Percentiles rank a stretch among this genome's conserved stretches.
Conservation (phyloP, 2,113 vertebrate genomes). For the Piaya cayana region DNA sequence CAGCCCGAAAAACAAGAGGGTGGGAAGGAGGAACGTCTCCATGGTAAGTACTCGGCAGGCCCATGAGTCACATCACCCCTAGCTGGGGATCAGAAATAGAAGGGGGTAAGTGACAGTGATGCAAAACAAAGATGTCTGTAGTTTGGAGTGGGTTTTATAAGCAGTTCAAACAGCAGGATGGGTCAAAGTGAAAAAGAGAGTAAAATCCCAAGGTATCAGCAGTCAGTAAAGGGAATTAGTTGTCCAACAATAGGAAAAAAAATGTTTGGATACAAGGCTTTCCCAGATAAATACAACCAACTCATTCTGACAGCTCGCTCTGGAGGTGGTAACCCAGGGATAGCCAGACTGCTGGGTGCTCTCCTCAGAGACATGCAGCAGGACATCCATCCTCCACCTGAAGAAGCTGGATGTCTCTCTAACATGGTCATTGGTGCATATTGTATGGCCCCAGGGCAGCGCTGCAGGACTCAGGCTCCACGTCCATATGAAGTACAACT, state of each 20-base stretch:
- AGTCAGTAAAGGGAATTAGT: not conserved
- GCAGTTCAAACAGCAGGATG: not conserved
- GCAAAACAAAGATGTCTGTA: not conserved
- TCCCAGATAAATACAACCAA: not conserved
- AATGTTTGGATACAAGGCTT: not conserved
- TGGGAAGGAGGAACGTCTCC: not conserved
- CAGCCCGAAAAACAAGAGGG: not conserved
- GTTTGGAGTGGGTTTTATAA: not conserved
- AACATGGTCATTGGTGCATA: not conserved
- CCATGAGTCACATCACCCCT: not conserved
- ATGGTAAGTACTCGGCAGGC: not conserved
- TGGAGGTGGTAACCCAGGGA: not conserved
- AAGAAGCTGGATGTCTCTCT: not conserved
- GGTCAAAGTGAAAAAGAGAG: conserved; percentile 11
- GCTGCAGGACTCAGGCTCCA: not conserved
- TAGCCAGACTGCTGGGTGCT: not conserved
- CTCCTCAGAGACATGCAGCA: not conserved
- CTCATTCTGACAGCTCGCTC: not conserved
- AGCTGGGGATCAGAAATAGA: not conserved
- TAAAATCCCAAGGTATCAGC: not conserved
- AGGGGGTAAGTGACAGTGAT: not conserved
- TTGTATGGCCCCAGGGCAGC: not conserved
- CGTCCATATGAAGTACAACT: not conserved
- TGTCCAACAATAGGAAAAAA: not conserved
- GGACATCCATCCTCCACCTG: not conserved